phyloP scores from a whole-genome alignment of 2,888 invertebrate species.

The Tenthredo mesomela region DNA sequence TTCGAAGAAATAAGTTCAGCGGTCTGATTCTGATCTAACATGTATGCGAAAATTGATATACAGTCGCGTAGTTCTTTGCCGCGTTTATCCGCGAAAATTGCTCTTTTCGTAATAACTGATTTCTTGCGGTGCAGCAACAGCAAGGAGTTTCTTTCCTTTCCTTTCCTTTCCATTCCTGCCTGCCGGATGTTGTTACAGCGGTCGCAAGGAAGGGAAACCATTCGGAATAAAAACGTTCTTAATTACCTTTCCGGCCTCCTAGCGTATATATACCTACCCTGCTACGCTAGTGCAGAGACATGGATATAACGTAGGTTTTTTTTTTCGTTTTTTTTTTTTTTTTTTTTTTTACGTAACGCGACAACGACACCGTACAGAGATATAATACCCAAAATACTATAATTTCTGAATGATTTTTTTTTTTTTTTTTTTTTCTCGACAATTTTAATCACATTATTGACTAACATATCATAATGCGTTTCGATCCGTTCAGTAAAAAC shows the following conservation, averaged over 20 bases:
- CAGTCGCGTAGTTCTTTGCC: not conserved
- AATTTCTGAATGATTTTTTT: not conserved
- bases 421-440: not conserved
- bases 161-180: not conserved
- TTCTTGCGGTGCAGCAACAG: not conserved
- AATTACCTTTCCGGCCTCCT: constrained; percentile 45
- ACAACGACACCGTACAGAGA: constrained; percentile 26
- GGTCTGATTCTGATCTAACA: too few relatives aligned
- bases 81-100: not conserved
- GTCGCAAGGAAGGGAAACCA: constrained; percentile 42
- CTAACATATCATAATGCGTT: not conserved
- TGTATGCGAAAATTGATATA: not conserved
- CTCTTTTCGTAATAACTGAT: not conserved
- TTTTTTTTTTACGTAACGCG: not conserved
- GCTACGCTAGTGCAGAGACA: not conserved
- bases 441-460: not conserved
- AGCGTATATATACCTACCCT: constrained; percentile 11
- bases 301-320: not conserved
- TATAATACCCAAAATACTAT: not conserved
- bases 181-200: constrained; percentile 58
- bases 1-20: not conserved
- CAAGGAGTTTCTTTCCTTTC: constrained; percentile 32
- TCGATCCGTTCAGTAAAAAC: not conserved
- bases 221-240: constrained; percentile 41
- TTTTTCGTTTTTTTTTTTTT: not conserved